These are phyloP conservation scores for Dasyornis broadbenti DNA, from an alignment of 2,113 vertebrate genomes.

Conservation along the genomic window DNA sequence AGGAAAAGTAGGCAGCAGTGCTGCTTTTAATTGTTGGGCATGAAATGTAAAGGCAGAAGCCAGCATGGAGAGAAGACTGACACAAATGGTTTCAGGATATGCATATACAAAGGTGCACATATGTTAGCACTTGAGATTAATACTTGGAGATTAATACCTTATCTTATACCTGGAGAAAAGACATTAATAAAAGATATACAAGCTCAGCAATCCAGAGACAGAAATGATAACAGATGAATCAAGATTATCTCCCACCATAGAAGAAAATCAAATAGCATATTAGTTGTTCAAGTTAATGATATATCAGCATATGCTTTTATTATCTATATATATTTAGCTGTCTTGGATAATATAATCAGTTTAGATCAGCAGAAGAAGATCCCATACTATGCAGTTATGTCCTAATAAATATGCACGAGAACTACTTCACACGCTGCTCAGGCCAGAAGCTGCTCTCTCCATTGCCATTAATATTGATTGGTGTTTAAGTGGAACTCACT, in stretches of 20 bases:
- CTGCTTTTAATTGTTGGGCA: accelerated
- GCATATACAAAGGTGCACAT: not conserved
- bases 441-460: slow-evolving; percentile 19
- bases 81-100: not conserved
- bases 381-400: not conserved
- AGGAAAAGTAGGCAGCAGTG: not conserved
- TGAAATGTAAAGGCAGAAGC: not conserved
- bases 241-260: not conserved
- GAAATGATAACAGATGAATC: not conserved
- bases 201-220: not conserved
- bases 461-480: slow-evolving; percentile 51
- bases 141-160: not conserved
- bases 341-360: not conserved
- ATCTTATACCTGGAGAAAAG: not conserved
- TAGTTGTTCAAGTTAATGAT: not conserved
- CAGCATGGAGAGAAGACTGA: not conserved
- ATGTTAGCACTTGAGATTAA: not conserved
- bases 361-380: not conserved
- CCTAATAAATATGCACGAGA: slow-evolving; percentile 9
- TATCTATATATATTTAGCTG: not conserved
- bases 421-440: not conserved
- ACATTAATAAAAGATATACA: not conserved
- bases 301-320: not conserved
- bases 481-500: slow-evolving; percentile 26
- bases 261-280: not conserved